These are phyloP conservation scores for Tenrec ecaudatus DNA, from an alignment of 2,113 vertebrate genomes.

Conservation along the genomic window DNA sequence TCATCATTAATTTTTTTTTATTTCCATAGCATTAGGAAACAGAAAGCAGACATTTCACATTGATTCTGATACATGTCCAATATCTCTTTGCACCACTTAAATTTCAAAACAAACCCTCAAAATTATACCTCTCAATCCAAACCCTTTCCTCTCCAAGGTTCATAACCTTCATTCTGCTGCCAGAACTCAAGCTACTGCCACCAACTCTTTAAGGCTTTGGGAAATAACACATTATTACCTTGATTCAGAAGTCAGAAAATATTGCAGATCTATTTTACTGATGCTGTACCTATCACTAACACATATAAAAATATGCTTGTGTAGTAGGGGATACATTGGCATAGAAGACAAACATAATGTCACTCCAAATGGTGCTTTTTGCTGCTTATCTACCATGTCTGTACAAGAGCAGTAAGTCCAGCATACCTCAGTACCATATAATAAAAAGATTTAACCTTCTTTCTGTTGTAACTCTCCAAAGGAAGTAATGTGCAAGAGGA, in stretches of 20 bases:
- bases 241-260: conserved; percentile 4
- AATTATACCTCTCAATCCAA: neutral
- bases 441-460: no score
- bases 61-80: neutral
- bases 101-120: neutral
- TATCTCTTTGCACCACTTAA: neutral
- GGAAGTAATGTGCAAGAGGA: no score
- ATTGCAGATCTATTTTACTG: neutral
- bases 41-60: conserved; percentile 26
- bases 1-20: conserved; percentile 35
- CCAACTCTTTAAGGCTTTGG: neutral
- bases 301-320: no score
- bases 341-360: no score
- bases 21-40: neutral
- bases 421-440: no score
- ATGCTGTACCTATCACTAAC: no score
- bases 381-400: no score
- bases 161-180: neutral
- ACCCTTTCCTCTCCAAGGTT: neutral
- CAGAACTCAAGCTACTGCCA: neutral
- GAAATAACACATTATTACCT: neutral
- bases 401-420: no score
- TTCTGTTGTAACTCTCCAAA: no score
- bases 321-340: no score
- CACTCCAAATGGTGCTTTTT: no score